Evolutionary conservation across 2,113 vertebrate genomes (phyloP), one percentile per base, ranked within the genome.

Genomic region (Notothenia coriiceps): DNA sequence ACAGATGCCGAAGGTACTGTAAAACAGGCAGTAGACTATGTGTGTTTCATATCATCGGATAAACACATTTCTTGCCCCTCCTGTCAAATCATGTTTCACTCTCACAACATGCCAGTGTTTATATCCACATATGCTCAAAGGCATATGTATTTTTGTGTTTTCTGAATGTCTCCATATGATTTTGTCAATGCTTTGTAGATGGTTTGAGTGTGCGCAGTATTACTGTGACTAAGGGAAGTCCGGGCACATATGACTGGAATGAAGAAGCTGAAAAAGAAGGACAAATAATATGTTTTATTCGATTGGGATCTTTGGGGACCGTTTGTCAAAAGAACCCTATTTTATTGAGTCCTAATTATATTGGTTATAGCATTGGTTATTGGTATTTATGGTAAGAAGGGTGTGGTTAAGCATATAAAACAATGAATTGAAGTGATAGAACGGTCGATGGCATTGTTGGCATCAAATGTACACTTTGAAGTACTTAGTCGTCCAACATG

Each of bases 1-100:
- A 78, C 79, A 85, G 62, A 61, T 57, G 80, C 82, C 62, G 33
- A 77, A 77, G 80, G 84, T 72, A 12, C 18, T 73, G 44, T 49
- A 75, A 68, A 20, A 68, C 46, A 60, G 70, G 46, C 57, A 43
- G 47, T 43, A 51, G 14, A 8, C 15, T 76, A 70, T 74, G 60
- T 49, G 44, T 74, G 66, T 44, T 29, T 18, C 0, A 2, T 52
- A 64, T 62, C 35, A 56, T 71, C 14, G 18, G 56, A 56, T 51
- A 20, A 60, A 81, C 77, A 29, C 57, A 60, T 84, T 64, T 83
- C 13, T 74, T 62, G 44, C 44, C 18, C 14, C 40, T 73, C 12
- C 66, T 68, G 57, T 81, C 83, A 81, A 74, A 79, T 35, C 50
- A 18, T 52, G 18, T 57, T 67, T 63, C 74, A 65, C 74, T 17